Evolutionary conservation across 2,113 vertebrate species (phyloP), one percentile per base, ranked within the genome.

Genomic region (Seriola quinqueradiata): DNA sequence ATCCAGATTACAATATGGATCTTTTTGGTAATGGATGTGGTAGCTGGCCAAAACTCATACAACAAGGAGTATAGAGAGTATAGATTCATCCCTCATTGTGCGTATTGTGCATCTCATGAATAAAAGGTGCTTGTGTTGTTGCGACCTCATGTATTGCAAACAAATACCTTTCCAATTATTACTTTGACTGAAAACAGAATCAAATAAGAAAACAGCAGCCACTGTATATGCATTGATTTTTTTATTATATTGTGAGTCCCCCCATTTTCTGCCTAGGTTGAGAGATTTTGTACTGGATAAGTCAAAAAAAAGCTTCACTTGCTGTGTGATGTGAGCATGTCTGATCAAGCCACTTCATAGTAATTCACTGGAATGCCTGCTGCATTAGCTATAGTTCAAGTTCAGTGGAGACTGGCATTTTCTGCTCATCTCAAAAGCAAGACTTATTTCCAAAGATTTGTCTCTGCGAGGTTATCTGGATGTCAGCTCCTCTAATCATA

Each of bases 401-500:
- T 82, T 76, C 40, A 76, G 9, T 69, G 34, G 70, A 81, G 78
- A 36, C 46, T 61, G 69, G 40, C 59, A n/a, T 86, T 90, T 88
- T 86, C 61, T 81, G 64, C 67, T 85, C 17, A 2, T 87, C 65
- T 80, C 75, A 67, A 77, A 89, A 82, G 48, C 65, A 61, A 72
- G 44, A 83, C 87, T 81, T 87, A 73, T 87, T 90, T 72, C 66
- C 71, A 81, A 77, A 67, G 82, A 65, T 78, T 79, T 83, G 70
- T 79, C 71, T 80, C 79, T 60, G 40, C 0, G 58, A 81, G 82
- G 80, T 87, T 88, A 82, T 82, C 3, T 75, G 72, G 77, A 16
- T 70, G 81, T 90, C 89, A 69, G 68, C n/a, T 87, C 23, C 58
- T 78, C 60, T 92, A 92, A 92, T 90, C 79, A 74, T 25, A 68